Conservation (phyloP, 2,113 vertebrate species). For the Mungos mungo region DNA sequence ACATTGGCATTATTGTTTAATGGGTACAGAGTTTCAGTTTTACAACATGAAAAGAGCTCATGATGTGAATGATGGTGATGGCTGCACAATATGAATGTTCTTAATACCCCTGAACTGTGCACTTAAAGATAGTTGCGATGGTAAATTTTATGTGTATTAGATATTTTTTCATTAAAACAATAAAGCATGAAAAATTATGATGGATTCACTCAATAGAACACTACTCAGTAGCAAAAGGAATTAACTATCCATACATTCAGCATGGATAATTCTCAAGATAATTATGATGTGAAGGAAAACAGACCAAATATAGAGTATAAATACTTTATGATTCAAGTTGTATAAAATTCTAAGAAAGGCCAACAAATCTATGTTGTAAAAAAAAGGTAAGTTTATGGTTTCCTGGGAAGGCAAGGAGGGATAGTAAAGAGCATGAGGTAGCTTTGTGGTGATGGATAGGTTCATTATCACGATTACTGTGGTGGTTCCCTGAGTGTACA, state of each 20-base stretch:
- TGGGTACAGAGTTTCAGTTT: not conserved
- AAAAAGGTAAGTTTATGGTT: not conserved
- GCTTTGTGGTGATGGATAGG: not conserved
- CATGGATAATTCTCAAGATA: not conserved
- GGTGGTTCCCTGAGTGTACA: not conserved
- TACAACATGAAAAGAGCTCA: not conserved
- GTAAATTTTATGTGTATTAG: not conserved
- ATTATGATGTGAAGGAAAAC: not conserved
- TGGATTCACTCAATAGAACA: not conserved
- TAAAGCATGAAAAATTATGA: not conserved
- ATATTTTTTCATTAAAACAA: not conserved
- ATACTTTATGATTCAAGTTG: not conserved
- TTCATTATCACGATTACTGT: not conserved
- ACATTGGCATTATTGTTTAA: not conserved
- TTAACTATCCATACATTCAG: not conserved
- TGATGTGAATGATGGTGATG: not conserved
- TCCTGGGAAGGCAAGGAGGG: not conserved
- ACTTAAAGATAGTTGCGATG: not conserved
- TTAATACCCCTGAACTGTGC: not conserved
- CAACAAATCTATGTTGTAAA: not conserved
- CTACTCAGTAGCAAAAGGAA: conserved; percentile 6
- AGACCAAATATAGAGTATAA: not conserved
- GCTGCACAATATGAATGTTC: not conserved
- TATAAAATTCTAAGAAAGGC: conserved; percentile 8
- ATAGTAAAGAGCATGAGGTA: not conserved